Evolutionary conservation across 2,113 vertebrate genomes (phyloP), one percentile per base, ranked within the genome.

Genomic region (Globicephala melas): DNA sequence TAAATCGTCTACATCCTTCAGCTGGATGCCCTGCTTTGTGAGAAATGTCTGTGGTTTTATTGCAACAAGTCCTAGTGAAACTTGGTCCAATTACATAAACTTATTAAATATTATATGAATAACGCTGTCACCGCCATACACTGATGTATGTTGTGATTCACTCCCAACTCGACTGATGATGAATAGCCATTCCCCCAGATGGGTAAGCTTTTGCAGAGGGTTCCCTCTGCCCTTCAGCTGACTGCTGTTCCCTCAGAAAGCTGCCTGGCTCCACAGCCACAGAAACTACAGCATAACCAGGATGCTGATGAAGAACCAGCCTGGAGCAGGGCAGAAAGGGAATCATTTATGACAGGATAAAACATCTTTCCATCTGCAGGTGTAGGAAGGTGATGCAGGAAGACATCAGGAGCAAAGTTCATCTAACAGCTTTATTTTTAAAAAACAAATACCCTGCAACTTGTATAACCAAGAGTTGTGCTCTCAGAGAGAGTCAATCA

Each of bases 91-190:
- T 95, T 96, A 83, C 50, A 95, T 93, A 95, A 96, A 97, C 95
- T 97, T 97, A 98, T 97, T 97, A 97, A 98, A 97, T 98, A 97
- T 98, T 97, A 96, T 96, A 98, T 98, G 98, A 98, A 91, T 97
- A 96, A 97, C 76, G 0, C 95, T 96, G 90, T 94, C 74, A 47
- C 89, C 38, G 44, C 86, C 41, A 53, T 53, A 53, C 53, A 8
- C 90, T 80, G 95, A 93, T 95, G 86, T 80, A 82, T 89, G 91
- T 47, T 79, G 76, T 17, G 91, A 80, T 94, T 90, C 92, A 67
- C 70, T 93, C 95, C 86, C 53, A n/a, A 82, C 71, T 95, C 44
- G 0, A 41, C 81, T 96, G 96, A 96, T 96, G 91, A 68, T 96
- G 96, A 94, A 96, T 94, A 97, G 94, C 92, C 84, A 53, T 97